Conservation (phyloP, 37 sponge, comb jelly and placozoan genomes). For the Ephydatia muelleri region DNA sequence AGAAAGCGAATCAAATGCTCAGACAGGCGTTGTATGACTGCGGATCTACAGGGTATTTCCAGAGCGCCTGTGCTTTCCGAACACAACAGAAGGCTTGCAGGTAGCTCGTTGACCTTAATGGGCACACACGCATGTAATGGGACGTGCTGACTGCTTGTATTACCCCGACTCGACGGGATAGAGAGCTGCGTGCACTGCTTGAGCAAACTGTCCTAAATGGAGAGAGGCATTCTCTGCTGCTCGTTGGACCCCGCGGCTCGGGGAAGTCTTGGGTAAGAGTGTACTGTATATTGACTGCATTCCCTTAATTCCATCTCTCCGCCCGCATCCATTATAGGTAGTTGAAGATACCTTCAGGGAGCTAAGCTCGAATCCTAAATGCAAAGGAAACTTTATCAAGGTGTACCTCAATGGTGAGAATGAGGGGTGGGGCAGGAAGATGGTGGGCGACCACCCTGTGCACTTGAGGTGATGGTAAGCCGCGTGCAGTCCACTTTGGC, state of each 20-base stretch:
- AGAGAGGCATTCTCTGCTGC: constrained; percentile 83
- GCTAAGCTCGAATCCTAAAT: constrained; percentile 14
- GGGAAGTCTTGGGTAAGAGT: constrained; percentile 83
- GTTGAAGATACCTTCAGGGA: constrained; percentile 36
- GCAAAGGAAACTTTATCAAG: constrained; percentile 39
- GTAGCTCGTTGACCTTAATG: background rate
- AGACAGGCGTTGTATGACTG: no score
- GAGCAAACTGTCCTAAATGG: constrained; percentile 60
- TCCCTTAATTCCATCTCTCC: background rate
- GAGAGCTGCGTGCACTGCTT: constrained; percentile 57
- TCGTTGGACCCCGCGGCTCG: constrained; percentile 76
- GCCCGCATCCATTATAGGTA: constrained; percentile 29
- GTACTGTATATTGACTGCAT: background rate
- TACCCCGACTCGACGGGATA: background rate
- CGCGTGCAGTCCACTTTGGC: no score
- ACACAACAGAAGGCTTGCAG: constrained; percentile 7
- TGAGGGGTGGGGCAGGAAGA: no score
- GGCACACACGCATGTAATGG: background rate
- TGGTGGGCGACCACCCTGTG: no score
- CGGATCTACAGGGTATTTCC: no score
- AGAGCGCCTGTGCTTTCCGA: background rate
- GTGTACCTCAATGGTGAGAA: constrained; percentile 72
- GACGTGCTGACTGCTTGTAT: background rate
- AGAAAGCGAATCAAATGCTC: no score
- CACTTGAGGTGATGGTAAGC: no score